phyloP scores from a whole-genome alignment of 2,113 vertebrate species.

The Prochilodus magdalenae region DNA sequence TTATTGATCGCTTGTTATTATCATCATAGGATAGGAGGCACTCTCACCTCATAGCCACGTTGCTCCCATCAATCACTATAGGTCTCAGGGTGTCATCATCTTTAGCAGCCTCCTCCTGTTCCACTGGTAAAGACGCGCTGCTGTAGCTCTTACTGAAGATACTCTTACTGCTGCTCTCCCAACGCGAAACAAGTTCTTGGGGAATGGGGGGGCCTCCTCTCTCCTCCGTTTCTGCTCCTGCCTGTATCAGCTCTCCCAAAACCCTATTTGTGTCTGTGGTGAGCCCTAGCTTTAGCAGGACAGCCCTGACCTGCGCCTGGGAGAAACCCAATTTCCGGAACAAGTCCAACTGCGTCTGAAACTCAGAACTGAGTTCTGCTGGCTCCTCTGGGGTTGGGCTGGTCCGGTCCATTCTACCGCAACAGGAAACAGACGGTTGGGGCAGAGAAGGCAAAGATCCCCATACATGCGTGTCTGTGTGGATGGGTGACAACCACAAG shows the following conservation, averaged over 20 bases:
- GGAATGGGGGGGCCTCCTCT: constrained; percentile 56
- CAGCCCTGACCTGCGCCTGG: constrained; percentile 78
- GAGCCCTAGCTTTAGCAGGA: constrained; percentile 83
- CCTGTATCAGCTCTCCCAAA: constrained; percentile 87
- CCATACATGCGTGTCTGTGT: constrained; percentile 55
- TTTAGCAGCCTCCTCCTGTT: constrained; percentile 55
- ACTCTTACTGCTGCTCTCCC: constrained; percentile 59
- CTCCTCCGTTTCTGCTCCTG: constrained; percentile 62
- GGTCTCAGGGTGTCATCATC: constrained; percentile 81
- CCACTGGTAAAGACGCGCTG: constrained; percentile 48
- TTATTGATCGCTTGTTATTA: too few species aligned
- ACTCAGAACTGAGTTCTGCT: constrained; percentile 41
- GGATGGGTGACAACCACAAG: constrained; percentile 18
- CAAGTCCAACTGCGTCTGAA: constrained; percentile 87
- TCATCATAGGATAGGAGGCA: not conserved
- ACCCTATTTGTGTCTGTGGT: constrained; percentile 84
- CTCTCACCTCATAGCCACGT: constrained; percentile 94
- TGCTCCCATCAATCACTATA: constrained; percentile 93
- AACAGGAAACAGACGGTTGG: not conserved
- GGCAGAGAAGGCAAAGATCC: not conserved
- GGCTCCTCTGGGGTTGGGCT: constrained; percentile 27
- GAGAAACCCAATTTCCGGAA: constrained; percentile 94
- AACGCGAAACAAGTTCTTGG: constrained; percentile 72
- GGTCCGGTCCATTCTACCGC: constrained; percentile 55
- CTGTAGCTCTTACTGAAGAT: constrained; percentile 44